Base-by-base conservation (phyloP, 2,888 invertebrate genomes). In the Anthrax anthrax region DNA sequence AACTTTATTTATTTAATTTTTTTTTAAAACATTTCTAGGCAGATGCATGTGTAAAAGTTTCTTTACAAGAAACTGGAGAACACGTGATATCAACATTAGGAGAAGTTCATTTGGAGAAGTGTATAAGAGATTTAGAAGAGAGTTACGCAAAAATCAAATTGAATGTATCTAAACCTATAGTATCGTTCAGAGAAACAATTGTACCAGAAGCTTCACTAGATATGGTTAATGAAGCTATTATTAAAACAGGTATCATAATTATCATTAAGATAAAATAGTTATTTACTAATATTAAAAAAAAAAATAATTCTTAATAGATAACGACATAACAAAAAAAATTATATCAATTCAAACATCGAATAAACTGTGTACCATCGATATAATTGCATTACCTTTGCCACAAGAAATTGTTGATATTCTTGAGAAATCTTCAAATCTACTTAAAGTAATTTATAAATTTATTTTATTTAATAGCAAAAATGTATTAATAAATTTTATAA, bases 21-120 rank as follows among this genome's bases (percentile, higher is more conserved):
- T n/a, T n/a, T n/a, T n/a, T n/a, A 32, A 32, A 32, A 32, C 3
- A 32, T 32, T 37, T 10, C 3, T n/a, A 57, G 52, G 67, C 67
- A 0, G 96, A 97, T 69, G 89, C 94, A 0, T 91, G 94, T 65
- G 94, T 95, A 0, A 80, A 87, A 64, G 85, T 91, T 2, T 70
- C 85, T 1, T 74, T 96, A 16, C 90, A 95, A 65, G 89, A 94
- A 60, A 90, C 86, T 1, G 98, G 98, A 0, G 97, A 98, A 62
- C 84, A 92, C 61, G 89, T 98, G 2, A 72, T 99, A 29, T 79
- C 90, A 3, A 95, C 97, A 0, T 87, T 96, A 2, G 98, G 98
- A 0, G 95, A 98, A 71, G 88, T 98, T 2, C 98, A 98, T 68
- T 74, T 98, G 44, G 89, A 96, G 62, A 81, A 94, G 60, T 98